Percentiles rank a stretch among this genome's conserved stretches.
These are phyloP conservation scores for Montipora sp. DNA, from an alignment of 64 coral and sea anemone species.

Conservation along the genomic window DNA sequence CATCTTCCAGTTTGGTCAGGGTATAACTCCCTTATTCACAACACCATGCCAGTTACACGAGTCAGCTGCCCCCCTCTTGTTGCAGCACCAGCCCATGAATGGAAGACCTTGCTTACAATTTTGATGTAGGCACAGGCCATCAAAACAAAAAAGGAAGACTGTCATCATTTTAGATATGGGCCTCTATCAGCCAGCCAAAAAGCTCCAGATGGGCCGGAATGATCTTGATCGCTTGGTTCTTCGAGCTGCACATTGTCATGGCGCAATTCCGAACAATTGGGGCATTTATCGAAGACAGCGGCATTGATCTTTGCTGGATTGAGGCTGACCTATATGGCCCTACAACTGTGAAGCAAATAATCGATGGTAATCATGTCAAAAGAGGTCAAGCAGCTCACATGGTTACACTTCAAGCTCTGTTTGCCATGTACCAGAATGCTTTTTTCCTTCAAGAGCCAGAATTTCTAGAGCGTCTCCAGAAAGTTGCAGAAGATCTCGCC, in stretches of 20 bases:
- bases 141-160: slow-evolving; percentile 44
- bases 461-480: not conserved
- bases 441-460: slow-evolving; percentile 38
- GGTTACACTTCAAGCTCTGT: slow-evolving; percentile 61
- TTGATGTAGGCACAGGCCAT: slow-evolving; percentile 48
- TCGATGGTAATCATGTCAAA: slow-evolving; percentile 47
- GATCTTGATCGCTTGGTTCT: slow-evolving; percentile 35
- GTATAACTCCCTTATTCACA: slow-evolving; percentile 48
- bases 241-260: slow-evolving; percentile 61
- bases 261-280: slow-evolving; percentile 49
- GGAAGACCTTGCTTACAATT: slow-evolving; percentile 36
- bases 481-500: not conserved
- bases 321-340: slow-evolving; percentile 67
- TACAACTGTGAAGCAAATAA: slow-evolving; percentile 67
- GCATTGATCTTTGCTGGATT: slow-evolving; percentile 66
- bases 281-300: slow-evolving; percentile 42
- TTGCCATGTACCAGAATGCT: slow-evolving; percentile 16
- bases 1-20: slow-evolving; percentile 62
- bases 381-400: slow-evolving; percentile 44
- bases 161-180: slow-evolving; percentile 28
- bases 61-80: slow-evolving; percentile 36
- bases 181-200: slow-evolving; percentile 49
- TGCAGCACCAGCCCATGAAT: slow-evolving; percentile 46
- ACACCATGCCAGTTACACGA: slow-evolving; percentile 38
- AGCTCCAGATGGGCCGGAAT: slow-evolving; percentile 36